These are phyloP conservation scores for Liolophura sinensis DNA, from an alignment of 1,140 invertebrate species.

Conservation along the genomic window DNA sequence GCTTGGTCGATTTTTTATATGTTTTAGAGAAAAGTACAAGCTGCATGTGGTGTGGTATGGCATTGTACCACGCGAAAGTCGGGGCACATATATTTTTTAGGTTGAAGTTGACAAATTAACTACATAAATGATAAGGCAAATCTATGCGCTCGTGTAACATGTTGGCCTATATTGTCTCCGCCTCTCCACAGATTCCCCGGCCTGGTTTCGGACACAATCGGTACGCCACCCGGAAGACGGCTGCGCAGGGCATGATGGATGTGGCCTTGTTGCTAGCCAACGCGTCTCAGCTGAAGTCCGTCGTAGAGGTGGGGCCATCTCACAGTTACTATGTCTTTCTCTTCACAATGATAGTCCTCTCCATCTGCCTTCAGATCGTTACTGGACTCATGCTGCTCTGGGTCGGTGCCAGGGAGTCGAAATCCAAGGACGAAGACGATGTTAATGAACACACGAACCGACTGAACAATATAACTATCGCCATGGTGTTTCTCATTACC, in stretches of 20 bases:
- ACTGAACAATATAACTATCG: constrained; percentile 71
- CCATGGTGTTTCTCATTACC: constrained; percentile 72
- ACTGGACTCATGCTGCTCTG: no score
- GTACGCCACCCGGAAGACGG: constrained; percentile 21
- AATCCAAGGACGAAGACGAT: constrained; percentile 4
- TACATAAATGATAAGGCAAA: no score
- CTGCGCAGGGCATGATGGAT: constrained; percentile 24
- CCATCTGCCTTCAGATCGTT: background rate
- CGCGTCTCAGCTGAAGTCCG: constrained; percentile 24
- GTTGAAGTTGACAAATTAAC: no score
- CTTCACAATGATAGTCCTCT: constrained; percentile 2
- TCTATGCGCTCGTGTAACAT: no score
- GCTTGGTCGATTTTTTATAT: no score
- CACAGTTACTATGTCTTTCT: constrained; percentile 1
- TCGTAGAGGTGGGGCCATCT: constrained; percentile 11
- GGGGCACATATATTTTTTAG: no score
- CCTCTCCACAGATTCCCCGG: no score
- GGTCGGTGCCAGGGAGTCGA: no score
- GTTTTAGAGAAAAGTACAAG: no score
- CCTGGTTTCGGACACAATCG: constrained; percentile 9
- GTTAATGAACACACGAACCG: constrained; percentile 10
- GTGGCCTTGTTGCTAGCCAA: constrained; percentile 28
- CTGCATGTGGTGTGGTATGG: no score
- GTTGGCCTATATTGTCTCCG: no score
- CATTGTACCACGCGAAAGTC: no score